Base-by-base conservation (phyloP, 2,797 vertebrate genomes). In the Cryptoblepharus egeriae region DNA sequence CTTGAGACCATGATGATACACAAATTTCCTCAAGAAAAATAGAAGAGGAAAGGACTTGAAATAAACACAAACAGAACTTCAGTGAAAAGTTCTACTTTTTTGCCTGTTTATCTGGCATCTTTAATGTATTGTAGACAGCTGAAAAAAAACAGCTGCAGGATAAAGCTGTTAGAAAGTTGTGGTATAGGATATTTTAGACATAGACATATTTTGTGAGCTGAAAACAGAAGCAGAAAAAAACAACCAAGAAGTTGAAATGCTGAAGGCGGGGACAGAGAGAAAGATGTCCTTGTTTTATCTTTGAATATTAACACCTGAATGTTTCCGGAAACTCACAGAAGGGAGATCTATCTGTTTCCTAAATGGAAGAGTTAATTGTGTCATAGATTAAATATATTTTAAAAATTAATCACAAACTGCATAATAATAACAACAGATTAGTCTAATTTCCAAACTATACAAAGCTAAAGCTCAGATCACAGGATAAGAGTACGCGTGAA, bases 271-370 rank as follows among this genome's bases (percentile, higher is more conserved):
- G 6, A 12, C 0, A 18, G 8, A 0, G 0, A 10, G 45, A 72
- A 86, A 0, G 0, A 1, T n/a, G n/a, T n/a, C n/a, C n/a, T 13
- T 1, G 24, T 10, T 64, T 55, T 9, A 3, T 0, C 4, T 52
- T 0, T 0, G 58, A 67, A 16, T 1, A 45, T 16, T 0, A 0
- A 0, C 0, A 1, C 5, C 15, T 61, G 15, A 76, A 1, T 12
- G 24, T 72, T 45, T 71, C 81, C 9, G 0, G 75, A 18, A 18
- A 22, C 0, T 32, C n/a, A 0, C 0, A 9, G 4, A 1, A 12
- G 28, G 61, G n/a, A 63, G 61, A 11, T 15, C 28, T 63, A 63
- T 30, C 61, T 63, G n/a, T n/a, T 63, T 63, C n/a, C 28, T 63
- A n/a, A 63, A 63, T 63, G 61, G 61, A 63, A 12, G 45, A 49